Percentiles rank a stretch among this genome's conserved stretches.
phyloP scores from a whole-genome alignment of 2,888 invertebrate species.

The Heliconius hortense region DNA sequence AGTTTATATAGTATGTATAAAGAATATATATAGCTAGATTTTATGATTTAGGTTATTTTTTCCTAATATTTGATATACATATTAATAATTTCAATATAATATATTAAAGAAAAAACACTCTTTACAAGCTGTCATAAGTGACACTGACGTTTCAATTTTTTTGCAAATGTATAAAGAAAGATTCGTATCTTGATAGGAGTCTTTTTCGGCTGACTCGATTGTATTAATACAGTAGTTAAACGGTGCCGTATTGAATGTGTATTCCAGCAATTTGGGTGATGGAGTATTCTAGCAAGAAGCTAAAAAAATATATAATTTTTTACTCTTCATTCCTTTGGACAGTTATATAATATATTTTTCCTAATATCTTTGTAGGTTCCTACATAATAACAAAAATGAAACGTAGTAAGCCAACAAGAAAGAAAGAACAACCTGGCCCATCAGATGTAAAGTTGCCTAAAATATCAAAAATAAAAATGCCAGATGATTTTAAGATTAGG shows the following conservation, averaged over 20 bases:
- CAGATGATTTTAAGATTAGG: slow-evolving; percentile 81
- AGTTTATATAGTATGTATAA: background rate
- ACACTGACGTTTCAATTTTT: slow-evolving; percentile 3
- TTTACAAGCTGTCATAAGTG: slow-evolving; percentile 2
- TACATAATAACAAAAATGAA: slow-evolving; percentile 44
- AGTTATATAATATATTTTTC: background rate
- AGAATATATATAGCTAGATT: background rate
- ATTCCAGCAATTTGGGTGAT: too few species aligned
- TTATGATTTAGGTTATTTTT: background rate
- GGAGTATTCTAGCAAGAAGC: too few species aligned
- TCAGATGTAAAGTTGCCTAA: slow-evolving; percentile 79
- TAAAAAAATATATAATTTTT: background rate
- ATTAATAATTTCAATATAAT: background rate
- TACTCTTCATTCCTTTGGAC: background rate
- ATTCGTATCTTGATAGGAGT: background rate
- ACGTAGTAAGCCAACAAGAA: slow-evolving; percentile 65
- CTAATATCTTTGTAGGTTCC: background rate
- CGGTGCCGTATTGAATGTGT: too few species aligned
- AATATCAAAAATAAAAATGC: slow-evolving; percentile 78
- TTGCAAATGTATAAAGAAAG: background rate
- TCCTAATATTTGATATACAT: background rate
- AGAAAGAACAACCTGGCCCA: slow-evolving; percentile 67
- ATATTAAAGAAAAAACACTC: background rate
- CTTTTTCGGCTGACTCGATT: background rate
- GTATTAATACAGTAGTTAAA: background rate